phyloP scores from a whole-genome alignment of 2,888 invertebrate genomes.

The Chloroclysta siterata region DNA sequence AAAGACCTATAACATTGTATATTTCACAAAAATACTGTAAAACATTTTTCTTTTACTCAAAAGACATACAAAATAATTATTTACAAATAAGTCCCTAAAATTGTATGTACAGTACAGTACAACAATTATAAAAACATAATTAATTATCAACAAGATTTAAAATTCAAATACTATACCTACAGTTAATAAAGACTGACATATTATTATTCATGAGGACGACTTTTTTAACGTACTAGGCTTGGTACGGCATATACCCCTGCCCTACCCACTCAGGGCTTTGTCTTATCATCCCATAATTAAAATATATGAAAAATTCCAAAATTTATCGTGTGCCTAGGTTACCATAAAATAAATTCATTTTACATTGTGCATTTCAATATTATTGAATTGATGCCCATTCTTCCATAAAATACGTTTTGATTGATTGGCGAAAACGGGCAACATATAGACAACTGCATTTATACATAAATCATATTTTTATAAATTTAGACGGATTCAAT shows the following conservation, averaged over 20 bases:
- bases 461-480: neutral
- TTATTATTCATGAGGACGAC: too few relatives aligned
- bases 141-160: neutral
- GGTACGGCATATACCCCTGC: neutral
- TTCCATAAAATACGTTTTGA: neutral
- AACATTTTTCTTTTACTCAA: neutral
- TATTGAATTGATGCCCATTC: neutral
- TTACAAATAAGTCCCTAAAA: neutral
- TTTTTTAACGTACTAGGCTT: too few relatives aligned
- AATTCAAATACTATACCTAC: too few relatives aligned
- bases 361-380: neutral
- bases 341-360: too few relatives aligned
- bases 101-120: neutral
- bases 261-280: neutral
- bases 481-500: slow-evolving; percentile 89
- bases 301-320: too few relatives aligned
- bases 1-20: neutral
- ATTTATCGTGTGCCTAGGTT: too few relatives aligned
- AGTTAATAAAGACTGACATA: too few relatives aligned
- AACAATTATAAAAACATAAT: neutral
- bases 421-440: neutral
- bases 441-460: neutral
- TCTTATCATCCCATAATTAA: neutral
- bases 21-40: slow-evolving; percentile 1
- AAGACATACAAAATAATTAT: neutral